phyloP scores from a whole-genome alignment of 2,888 invertebrate species.

The Clanis bilineata region DNA sequence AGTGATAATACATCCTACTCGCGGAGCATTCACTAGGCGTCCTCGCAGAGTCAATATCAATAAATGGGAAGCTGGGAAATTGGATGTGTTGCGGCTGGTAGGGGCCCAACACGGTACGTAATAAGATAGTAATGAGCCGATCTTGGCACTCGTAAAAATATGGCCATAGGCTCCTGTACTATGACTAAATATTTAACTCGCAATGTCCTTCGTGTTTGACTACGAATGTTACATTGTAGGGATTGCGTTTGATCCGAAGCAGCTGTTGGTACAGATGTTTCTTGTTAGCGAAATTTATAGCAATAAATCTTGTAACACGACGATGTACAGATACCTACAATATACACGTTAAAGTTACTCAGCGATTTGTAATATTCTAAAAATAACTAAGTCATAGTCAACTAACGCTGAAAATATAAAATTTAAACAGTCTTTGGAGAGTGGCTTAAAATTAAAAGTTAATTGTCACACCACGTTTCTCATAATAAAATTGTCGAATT shows the following conservation, averaged over 20 bases:
- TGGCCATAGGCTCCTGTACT: conserved; percentile 66
- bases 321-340: not conserved
- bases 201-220: conserved; percentile 15
- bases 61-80: conserved; percentile 81
- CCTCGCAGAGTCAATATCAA: conserved; percentile 81
- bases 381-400: not conserved
- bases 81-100: conserved; percentile 78
- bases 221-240: conserved; percentile 9
- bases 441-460: too few relatives aligned
- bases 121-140: conserved; percentile 79
- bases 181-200: conserved; percentile 70
- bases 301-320: not conserved
- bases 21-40: conserved; percentile 64
- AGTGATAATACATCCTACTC: conserved; percentile 44
- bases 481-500: too few relatives aligned
- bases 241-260: not conserved
- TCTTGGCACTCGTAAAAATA: conserved; percentile 77
- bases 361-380: not conserved
- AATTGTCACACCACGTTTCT: too few relatives aligned
- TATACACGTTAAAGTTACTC: not conserved
- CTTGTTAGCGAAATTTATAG: conserved; percentile 9
- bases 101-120: conserved; percentile 67
- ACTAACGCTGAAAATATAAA: not conserved
- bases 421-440: too few relatives aligned
- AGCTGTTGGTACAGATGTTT: not conserved